phyloP scores from a whole-genome alignment of 2,888 invertebrate species.

The Copidosoma aretas region DNA sequence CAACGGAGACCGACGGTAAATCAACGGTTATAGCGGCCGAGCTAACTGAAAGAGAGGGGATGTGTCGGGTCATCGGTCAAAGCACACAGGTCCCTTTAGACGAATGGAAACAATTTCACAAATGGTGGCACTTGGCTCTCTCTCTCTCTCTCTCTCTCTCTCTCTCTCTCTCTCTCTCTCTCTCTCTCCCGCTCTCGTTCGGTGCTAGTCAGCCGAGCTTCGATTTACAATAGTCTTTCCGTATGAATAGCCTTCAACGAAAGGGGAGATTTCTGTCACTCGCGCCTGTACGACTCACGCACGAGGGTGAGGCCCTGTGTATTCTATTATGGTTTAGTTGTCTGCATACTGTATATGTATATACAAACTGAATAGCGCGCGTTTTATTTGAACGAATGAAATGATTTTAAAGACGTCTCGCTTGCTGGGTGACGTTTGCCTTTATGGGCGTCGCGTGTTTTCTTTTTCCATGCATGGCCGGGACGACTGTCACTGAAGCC shows the following conservation, averaged over 20 bases:
- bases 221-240: slow-evolving; percentile 42
- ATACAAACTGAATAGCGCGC: no score
- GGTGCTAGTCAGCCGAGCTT: slow-evolving; percentile 4
- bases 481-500: background rate
- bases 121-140: slow-evolving; percentile 49
- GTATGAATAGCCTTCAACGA: slow-evolving; percentile 35
- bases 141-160: slow-evolving; percentile 6
- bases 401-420: slow-evolving; percentile 25
- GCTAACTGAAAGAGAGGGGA: background rate
- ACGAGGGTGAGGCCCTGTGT: slow-evolving; percentile 13
- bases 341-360: slow-evolving; percentile 13
- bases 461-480: background rate
- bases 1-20: slow-evolving; percentile 19
- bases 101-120: slow-evolving; percentile 51
- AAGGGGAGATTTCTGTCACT: slow-evolving; percentile 25
- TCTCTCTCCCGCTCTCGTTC: slow-evolving; percentile 9
- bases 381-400: slow-evolving; percentile 1
- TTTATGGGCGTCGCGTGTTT: background rate
- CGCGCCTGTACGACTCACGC: slow-evolving; percentile 2
- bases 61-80: slow-evolving; percentile 38
- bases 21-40: slow-evolving; percentile 31
- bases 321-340: slow-evolving; percentile 23
- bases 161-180: slow-evolving; percentile 8
- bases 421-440: slow-evolving; percentile 16
- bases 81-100: slow-evolving; percentile 40